A percentile compares a stretch with the other conserved stretches of the same genome.
Evolutionary conservation across 37 sponge, comb jelly and placozoan species (phyloP).

Genomic region (Mnemiopsis leidyi): DNA sequence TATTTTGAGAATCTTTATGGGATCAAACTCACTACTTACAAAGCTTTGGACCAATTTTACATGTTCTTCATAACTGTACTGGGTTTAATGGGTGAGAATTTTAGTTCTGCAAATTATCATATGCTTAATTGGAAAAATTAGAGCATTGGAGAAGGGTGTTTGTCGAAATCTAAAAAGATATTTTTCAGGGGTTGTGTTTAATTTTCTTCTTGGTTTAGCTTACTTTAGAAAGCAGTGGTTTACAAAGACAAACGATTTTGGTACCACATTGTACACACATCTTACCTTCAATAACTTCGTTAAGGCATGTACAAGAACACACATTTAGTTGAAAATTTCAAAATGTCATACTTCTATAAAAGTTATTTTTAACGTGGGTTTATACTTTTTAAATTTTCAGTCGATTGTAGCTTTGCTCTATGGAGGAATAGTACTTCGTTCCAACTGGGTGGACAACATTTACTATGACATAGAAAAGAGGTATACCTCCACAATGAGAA

Average conservation of each 20-base stretch:
- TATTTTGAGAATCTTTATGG: background rate
- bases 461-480: background rate
- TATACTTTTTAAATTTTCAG: background rate
- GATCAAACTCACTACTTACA: background rate
- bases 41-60: constrained; percentile 15
- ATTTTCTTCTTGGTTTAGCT: background rate
- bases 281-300: background rate
- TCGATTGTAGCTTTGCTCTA: background rate
- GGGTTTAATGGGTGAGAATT: background rate
- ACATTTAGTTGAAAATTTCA: too few species aligned
- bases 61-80: background rate
- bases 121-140: too few species aligned
- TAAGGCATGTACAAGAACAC: background rate
- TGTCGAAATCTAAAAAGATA: too few species aligned
- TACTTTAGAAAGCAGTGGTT: background rate
- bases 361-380: too few species aligned
- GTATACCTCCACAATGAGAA: background rate
- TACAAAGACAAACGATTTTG: background rate
- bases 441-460: background rate
- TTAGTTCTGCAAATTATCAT: too few species aligned
- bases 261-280: background rate
- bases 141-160: too few species aligned
- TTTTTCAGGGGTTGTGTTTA: background rate
- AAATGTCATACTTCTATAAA: too few species aligned
- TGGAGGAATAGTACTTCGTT: background rate